Evolutionary conservation across 2,888 invertebrate genomes (phyloP), one percentile per base, ranked within the genome.

Genomic region (Orthosia gothica): DNA sequence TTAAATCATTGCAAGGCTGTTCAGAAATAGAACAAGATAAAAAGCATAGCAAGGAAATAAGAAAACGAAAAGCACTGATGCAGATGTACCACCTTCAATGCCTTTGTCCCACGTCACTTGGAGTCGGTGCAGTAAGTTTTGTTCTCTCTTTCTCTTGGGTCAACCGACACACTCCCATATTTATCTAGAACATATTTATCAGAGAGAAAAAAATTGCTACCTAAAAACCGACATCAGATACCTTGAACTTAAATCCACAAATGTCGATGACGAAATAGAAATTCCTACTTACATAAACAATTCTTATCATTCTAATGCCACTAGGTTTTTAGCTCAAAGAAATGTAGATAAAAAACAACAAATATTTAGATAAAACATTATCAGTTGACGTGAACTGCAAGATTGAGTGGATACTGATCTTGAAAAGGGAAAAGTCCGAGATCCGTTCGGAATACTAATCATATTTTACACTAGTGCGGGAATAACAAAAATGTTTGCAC

Each of bases 331-430:
- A 70, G 26, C 12, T 18, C 47, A 0, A 67, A 32, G 59, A 61
- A 68, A 70, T 13, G 18, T 83, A 61, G 59, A 76, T 82, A 71
- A 81, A 68, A 68, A 40, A 13, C 15, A 3, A 45, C 40, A 64
- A 58, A 63, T 64, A 64, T 70, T 64, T 70, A 47, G 70, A 64
- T 80, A 82, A 76, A 67, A 54, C 52, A 57, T 68, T 68, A 77
- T 80, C 80, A 77, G 50, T 26, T 70, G 67, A 45, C 67, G 77
- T 82, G 58, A 40, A 20, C 32, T 55, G 59, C 59, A 45, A 71
- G 82, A 76, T 55, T 76, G 55, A 71, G 70, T 16, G 58, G 64
- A 45, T 18, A 26, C 64, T 71, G 82, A 82, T 82, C 77, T 82
- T 77, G 82, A 77, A 77, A 57, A 77, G 26, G 64, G 78, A 61